phyloP scores from a whole-genome alignment of 2,113 vertebrate genomes.

The Daboia siamensis region DNA sequence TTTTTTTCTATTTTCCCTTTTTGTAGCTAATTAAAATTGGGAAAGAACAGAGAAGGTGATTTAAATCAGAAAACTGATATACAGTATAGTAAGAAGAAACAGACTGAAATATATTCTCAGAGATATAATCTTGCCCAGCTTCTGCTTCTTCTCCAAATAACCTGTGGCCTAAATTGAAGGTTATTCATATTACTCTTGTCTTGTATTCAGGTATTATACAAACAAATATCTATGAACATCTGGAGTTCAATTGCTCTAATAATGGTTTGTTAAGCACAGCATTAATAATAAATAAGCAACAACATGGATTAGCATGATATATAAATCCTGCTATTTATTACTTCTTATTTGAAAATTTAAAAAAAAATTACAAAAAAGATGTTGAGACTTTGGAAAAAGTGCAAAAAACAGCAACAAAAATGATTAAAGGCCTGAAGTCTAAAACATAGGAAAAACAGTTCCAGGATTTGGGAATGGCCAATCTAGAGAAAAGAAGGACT shows the following conservation, averaged over 20 bases:
- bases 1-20: neutral
- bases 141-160: neutral
- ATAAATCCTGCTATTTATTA: neutral
- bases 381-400: too few species aligned
- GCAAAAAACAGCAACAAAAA: too few species aligned
- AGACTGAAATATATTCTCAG: neutral
- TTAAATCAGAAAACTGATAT: neutral
- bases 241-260: neutral
- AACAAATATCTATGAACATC: neutral
- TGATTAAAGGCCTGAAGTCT: too few species aligned
- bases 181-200: neutral
- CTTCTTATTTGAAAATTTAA: neutral
- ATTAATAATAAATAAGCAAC: neutral
- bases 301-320: neutral
- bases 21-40: neutral
- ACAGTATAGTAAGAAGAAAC: neutral
- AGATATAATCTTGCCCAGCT: neutral
- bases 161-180: neutral
- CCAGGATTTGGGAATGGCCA: too few species aligned
- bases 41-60: neutral
- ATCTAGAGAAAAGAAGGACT: too few species aligned
- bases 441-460: too few species aligned
- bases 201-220: neutral
- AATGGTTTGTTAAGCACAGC: neutral
- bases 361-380: too few species aligned